A percentile compares a stretch with the other conserved stretches of the same genome.
Evolutionary conservation across 92 coral and sea anemone genomes (phyloP).

Genomic region (Zoanthus gigantus): DNA sequence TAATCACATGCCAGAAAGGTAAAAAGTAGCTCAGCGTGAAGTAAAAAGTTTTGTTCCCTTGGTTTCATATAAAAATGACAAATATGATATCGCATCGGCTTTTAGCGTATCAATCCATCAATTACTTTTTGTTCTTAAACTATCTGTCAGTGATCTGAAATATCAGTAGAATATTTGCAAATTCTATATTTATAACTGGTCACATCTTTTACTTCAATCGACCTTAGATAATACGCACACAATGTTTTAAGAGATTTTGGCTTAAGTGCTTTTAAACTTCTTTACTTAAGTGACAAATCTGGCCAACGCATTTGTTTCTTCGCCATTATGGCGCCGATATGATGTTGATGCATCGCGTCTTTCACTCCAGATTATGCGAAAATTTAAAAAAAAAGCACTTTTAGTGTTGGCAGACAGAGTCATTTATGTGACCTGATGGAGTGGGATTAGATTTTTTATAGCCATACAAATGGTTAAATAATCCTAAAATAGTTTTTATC

Average conservation of each 20-base stretch:
- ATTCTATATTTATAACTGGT: background rate
- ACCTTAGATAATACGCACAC: background rate
- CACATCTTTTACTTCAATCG: background rate
- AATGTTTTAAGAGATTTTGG: slow-evolving; percentile 3
- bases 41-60: background rate
- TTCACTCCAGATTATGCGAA: background rate
- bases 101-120: background rate
- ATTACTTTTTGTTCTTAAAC: background rate
- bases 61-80: background rate
- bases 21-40: background rate
- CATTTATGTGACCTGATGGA: background rate
- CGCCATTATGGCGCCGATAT: slow-evolving; percentile 15
- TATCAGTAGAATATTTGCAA: background rate
- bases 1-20: background rate
- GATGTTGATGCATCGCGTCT: background rate
- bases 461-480: background rate
- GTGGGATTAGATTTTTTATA: background rate
- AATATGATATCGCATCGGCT: background rate
- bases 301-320: background rate
- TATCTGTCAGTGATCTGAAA: background rate
- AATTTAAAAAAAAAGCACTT: background rate
- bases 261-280: slow-evolving; percentile 4
- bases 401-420: background rate
- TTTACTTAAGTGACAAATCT: background rate
- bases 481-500: too few relatives aligned